These are phyloP conservation scores for Halesus radiatus DNA, from an alignment of 1,140 invertebrate genomes.

Conservation along the genomic window DNA sequence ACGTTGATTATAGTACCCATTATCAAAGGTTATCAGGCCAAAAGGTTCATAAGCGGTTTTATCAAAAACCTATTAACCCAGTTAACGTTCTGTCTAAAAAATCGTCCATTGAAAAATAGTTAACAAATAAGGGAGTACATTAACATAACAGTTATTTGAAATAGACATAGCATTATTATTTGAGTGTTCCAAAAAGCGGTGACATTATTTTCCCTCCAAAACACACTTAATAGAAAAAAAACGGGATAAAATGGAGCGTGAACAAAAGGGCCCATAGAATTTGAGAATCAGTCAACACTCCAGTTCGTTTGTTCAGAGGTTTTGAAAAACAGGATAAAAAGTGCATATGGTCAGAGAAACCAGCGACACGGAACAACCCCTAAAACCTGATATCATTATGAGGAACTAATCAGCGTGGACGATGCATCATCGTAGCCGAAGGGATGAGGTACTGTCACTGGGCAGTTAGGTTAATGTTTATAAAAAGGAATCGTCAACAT, in stretches of 20 bases:
- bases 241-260: constrained; percentile 36
- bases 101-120: not conserved
- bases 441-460: not conserved
- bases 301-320: constrained; percentile 46
- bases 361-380: constrained; percentile 19
- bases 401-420: constrained; percentile 53
- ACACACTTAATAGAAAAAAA: constrained; percentile 34
- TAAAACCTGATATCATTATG: constrained; percentile 56
- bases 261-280: constrained; percentile 10
- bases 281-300: constrained; percentile 51
- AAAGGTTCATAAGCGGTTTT: not conserved
- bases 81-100: not conserved
- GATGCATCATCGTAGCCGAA: constrained; percentile 26
- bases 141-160: not conserved
- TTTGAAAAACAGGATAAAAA: constrained; percentile 43
- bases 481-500: too few species aligned
- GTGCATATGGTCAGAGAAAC: constrained; percentile 26
- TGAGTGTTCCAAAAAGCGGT: constrained; percentile 8
- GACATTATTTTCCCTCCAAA: constrained; percentile 29
- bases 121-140: constrained; percentile 4
- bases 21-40: too few species aligned
- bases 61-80: constrained; percentile 19
- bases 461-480: too few species aligned
- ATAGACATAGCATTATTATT: not conserved
- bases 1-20: too few species aligned